phyloP scores from a whole-genome alignment of 2,888 invertebrate genomes.

The Hedychridium roseum region DNA sequence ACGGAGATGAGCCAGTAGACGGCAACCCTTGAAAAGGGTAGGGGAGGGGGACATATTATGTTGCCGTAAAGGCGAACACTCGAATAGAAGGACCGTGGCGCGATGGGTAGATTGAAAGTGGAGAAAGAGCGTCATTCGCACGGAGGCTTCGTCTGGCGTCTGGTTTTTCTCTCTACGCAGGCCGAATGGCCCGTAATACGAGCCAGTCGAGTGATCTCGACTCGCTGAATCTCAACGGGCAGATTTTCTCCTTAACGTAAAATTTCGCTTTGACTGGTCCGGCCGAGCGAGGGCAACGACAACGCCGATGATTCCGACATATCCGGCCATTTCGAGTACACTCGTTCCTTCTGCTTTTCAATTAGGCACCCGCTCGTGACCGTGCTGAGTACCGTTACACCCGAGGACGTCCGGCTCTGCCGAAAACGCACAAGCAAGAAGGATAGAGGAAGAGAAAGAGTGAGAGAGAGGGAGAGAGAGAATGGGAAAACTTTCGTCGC shows the following conservation, averaged over 20 bases:
- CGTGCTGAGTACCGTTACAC: conserved; percentile 12
- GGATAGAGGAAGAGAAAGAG: background rate
- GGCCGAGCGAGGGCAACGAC: too few relatives aligned
- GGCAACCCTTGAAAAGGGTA: too few relatives aligned
- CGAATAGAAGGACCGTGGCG: too few relatives aligned
- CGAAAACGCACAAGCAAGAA: conserved; percentile 1
- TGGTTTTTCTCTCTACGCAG: conserved; percentile 5
- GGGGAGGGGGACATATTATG: too few relatives aligned
- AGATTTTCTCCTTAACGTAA: too few relatives aligned
- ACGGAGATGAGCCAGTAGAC: too few relatives aligned
- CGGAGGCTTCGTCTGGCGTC: conserved; percentile 1
- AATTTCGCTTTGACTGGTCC: too few relatives aligned
- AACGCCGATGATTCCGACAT: conserved; percentile 26
- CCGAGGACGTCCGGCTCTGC: background rate
- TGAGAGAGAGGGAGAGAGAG: background rate
- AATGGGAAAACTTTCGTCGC: conserved; percentile 27
- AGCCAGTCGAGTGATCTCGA: too few relatives aligned
- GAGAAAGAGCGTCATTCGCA: conserved; percentile 1
- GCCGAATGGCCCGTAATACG: too few relatives aligned
- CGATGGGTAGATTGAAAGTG: conserved; percentile 2
- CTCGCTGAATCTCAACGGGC: too few relatives aligned
- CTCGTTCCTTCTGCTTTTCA: conserved; percentile 9
- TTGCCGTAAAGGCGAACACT: too few relatives aligned
- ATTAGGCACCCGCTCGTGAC: conserved; percentile 13
- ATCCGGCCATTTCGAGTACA: conserved; percentile 17